Base-by-base conservation (phyloP, 2,113 vertebrate species). In the Caracal caracal region DNA sequence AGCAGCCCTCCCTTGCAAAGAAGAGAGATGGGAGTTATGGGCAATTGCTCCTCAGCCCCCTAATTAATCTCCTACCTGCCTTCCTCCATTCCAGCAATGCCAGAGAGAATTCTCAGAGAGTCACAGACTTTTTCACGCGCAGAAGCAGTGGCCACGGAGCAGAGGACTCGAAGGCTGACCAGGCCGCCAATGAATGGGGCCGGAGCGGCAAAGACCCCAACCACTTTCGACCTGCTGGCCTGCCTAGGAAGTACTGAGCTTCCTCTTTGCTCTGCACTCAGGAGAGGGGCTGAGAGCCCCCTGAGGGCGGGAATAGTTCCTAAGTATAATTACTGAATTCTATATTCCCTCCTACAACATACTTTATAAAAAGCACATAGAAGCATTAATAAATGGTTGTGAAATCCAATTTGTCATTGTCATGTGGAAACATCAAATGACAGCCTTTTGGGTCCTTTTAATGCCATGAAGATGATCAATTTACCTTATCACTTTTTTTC, bases 201-300 rank as follows among this genome's bases (percentile, higher is more conserved):
- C 37, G 85, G 71, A 96, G 91, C 0, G 95, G 94, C 43, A 56
- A 70, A 13, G 81, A 98, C 85, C 94, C 97, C 91, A 96, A 95
- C 70, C 0, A 24, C 82, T 97, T 81, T 88, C 40, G 94, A 76
- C 93, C 95, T 30, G 0, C 0, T 0, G 91, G 88, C 30, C n/a
- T 95, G 51, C 91, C 93, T 0, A 0, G 0, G 0, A 94, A 97
- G 65, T 96, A 96, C 70, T 97, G 81, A 97, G 40, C 30, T 63
- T 37, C 71, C 6, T 80, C 22, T 10, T 37, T n/a, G 1, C 33
- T 80, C 68, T 47, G 26, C 28, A 28, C 28, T 81, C 43, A 35
- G 49, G 16, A 56, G 13, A 9, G 0, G 0, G 26, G 10, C 76
- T 90, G 11, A 30, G 63, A 80, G 35, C 2, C 43, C 40, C 20